Base-by-base conservation (phyloP, 2,797 vertebrate species). In the Pitangus sulphuratus region DNA sequence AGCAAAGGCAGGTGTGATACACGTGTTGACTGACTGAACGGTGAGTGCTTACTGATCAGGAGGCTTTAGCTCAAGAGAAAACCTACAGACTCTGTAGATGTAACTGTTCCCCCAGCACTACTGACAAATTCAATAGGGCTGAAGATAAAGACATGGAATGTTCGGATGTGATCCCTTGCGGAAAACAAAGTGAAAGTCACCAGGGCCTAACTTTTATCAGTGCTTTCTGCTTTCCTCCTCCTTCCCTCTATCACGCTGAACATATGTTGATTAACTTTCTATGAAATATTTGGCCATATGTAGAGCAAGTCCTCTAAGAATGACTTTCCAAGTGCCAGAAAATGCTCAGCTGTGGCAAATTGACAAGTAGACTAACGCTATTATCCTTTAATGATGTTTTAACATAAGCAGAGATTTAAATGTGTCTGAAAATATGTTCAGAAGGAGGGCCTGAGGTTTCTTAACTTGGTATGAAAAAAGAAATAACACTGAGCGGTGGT, bases 241-340 rank as follows among this genome's bases (percentile, higher is more conserved):
- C 30, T 86, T 80, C 61, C 12, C 15, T 85, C 25, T 54, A 35
- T 80, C 74, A 72, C 1, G 0, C 51, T 86, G 85, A 94, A 44
- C 88, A 33, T 70, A 86, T 53, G 70, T 71, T 87, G 65, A 35
- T 82, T 89, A 77, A 56, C n/a, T 79, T 78, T 92, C 68, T 72
- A 0, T 78, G n/a, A 79, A 84, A 65, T 51, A 60, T 87, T 92
- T 92, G 82, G 28, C 81, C 78, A 62, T 88, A 66, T 94, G 91
- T 93, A 83, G 89, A 89, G 51, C 31, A 69, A 90, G 15, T 90
- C 87, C 69, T 94, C 75, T 88, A 94, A 86, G 87, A 88, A 91
- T 79, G 87, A 66, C 47, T 85, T 94, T 68, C 26, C 25, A 69
- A 70, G 48, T 60, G n/a, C 57, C 57, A 56, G 50, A 80, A 89